phyloP scores from a whole-genome alignment of 2,888 invertebrate genomes.

The Lutraria lutraria region DNA sequence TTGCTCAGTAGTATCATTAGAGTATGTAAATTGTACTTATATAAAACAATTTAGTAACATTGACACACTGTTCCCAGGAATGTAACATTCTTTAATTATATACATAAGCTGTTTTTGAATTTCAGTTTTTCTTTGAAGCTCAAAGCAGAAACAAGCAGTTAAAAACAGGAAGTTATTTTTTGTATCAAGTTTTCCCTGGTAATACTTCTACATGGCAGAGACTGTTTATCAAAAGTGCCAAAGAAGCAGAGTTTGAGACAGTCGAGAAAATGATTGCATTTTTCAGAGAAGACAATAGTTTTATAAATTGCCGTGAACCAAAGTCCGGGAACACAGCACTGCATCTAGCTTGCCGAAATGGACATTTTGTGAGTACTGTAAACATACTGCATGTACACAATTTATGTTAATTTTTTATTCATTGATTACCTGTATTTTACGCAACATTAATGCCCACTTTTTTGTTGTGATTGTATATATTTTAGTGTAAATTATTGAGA shows the following conservation, averaged over 20 bases:
- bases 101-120: not conserved
- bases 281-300: slow-evolving; percentile 82
- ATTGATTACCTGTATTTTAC: too few species aligned
- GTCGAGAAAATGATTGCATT: slow-evolving; percentile 85
- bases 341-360: slow-evolving; percentile 83
- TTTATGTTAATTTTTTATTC: too few species aligned
- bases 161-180: slow-evolving; percentile 81
- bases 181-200: slow-evolving; percentile 86
- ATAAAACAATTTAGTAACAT: too few species aligned
- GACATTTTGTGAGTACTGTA: slow-evolving; percentile 82
- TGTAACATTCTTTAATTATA: too few species aligned
- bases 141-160: slow-evolving; percentile 84
- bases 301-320: slow-evolving; percentile 85
- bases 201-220: slow-evolving; percentile 83
- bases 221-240: slow-evolving; percentile 81
- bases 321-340: slow-evolving; percentile 84
- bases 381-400: not conserved
- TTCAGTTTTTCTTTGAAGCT: slow-evolving; percentile 85
- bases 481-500: too few species aligned
- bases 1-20: too few species aligned
- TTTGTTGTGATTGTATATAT: too few species aligned
- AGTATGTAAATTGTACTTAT: too few species aligned
- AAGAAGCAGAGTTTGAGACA: slow-evolving; percentile 84
- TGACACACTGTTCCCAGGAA: too few species aligned
- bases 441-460: too few species aligned